Evolutionary conservation across 2,888 invertebrate genomes (phyloP), one percentile per base, ranked within the genome.

Genomic region (Epirrhoe tristata): DNA sequence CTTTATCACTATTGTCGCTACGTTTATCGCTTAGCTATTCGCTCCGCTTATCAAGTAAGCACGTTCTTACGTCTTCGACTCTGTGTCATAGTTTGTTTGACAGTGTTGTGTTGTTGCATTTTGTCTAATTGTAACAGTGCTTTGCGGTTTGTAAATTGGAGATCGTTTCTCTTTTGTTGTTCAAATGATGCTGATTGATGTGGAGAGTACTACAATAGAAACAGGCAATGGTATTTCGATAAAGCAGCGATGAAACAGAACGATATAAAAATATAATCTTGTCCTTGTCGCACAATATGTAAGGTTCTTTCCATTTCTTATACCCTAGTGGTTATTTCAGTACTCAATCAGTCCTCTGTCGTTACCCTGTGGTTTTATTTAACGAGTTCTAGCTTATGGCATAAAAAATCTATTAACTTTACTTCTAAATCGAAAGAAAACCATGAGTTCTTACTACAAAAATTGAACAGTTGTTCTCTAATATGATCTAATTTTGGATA

Each of bases 61-160:
- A 31, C 39, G 24, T 24, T 4, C 16, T 16, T 36, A 17, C 60
- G 54, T 68, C 67, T 67, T 58, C 52, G 43, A 64, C 61, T 58
- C 61, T 58, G 61, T 59, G 68, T 68, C 68, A 64, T 68, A 64
- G 58, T 68, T 64, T 64, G 64, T 58, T 63, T 61, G 68, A 68
- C 61, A 59, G 54, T 67, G 67, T 66, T 67, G 58, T 67, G 60
- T 67, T 53, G 58, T 63, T 67, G 67, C 60, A 67, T 67, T 67
- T 67, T 63, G 57, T 67, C 67, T 67, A 63, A 67, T 66, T 63
- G 67, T 67, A 67, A 67, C 60, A 32, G 60, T 60, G 57, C 63
- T 67, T 67, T 63, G 67, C 53, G 67, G 67, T 63, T 57, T 63
- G 46, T 59, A 59, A 65, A 52, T 56, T 66, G 52, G 51, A 56